Base-by-base conservation (phyloP, 2,888 invertebrate genomes). In the Sialis fuliginosa region DNA sequence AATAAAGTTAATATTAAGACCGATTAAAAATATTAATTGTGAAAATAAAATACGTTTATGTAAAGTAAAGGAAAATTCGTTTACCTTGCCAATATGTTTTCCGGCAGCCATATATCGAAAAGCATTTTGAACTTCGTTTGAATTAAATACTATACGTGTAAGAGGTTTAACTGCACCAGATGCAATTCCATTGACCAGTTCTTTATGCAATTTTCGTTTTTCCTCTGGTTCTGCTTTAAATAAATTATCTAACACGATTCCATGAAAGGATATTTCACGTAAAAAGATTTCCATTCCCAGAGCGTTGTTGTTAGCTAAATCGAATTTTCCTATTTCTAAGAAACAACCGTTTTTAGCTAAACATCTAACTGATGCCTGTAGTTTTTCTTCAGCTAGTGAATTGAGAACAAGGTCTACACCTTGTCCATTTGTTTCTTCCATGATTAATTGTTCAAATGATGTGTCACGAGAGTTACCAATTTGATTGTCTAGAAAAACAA, bases 321-420 rank as follows among this genome's bases (percentile, higher is more conserved):
- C 89, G 57, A 79, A 83, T 64, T 89, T 90, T 41, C 90, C 89
- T 50, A 91, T 89, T 66, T 90, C 89, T 44, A 89, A 62, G 63
- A 90, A 90, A 48, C 79, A 69, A 7, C 89, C 80, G 1, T 70
- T 66, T 2, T 54, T 54, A 1, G 70, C 74, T 7, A 81, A 60
- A 53, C 80, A 81, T 4, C 77, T 65, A 0, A 78, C 61, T 0
- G 79, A 79, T 0, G 79, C 84, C 57, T 76, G 72, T 1, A 95
- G 70, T 63, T 95, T 95, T 42, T 96, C 93, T 57, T 90, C 93
- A 1, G 93, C 79, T 40, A 97, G 66, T 0, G 92, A 93, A 63
- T 97, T 97, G 6, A 91, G 66, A 9, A 96, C 85, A 46, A 93
- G 67, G 58, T 97, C 88, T 0, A 97, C 95, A 35, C 95, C 93